These are phyloP conservation scores for Cataglyphis cursor DNA, from an alignment of 2,888 invertebrate species.

Conservation along the genomic window DNA sequence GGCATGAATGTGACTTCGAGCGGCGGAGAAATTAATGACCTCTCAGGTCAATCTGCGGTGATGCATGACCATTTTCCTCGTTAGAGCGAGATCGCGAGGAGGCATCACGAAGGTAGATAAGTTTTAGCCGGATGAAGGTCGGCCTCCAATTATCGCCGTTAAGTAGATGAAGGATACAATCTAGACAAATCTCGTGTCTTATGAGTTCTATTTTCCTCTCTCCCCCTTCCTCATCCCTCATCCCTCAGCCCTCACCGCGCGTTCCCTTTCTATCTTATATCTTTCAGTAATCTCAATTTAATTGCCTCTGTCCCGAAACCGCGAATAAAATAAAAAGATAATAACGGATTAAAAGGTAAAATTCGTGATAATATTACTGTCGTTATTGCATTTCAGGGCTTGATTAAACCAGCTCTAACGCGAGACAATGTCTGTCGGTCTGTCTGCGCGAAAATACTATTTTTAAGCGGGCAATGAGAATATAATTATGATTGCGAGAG, in stretches of 20 bases:
- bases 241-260: background rate
- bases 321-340: slow-evolving; percentile 11
- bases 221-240: background rate
- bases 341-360: slow-evolving; percentile 25
- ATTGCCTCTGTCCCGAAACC: slow-evolving; percentile 48
- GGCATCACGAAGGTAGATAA: slow-evolving; percentile 37
- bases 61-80: slow-evolving; percentile 54
- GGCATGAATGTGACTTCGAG: slow-evolving; percentile 49
- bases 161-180: slow-evolving; percentile 47
- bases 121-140: slow-evolving; percentile 54
- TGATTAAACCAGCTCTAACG: slow-evolving; percentile 29
- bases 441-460: background rate
- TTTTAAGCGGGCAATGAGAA: slow-evolving; percentile 12
- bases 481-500: slow-evolving; percentile 41
- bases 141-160: slow-evolving; percentile 54
- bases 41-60: slow-evolving; percentile 52
- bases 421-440: background rate
- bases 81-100: slow-evolving; percentile 27
- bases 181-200: slow-evolving; percentile 42
- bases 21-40: slow-evolving; percentile 49
- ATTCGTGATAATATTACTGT: slow-evolving; percentile 12
- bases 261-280: slow-evolving; percentile 25
- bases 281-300: slow-evolving; percentile 49
- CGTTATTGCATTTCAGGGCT: slow-evolving; percentile 9
- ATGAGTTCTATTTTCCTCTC: slow-evolving; percentile 14